Conservation (phyloP, 2,888 invertebrate species). For the Diarsia mendica region DNA sequence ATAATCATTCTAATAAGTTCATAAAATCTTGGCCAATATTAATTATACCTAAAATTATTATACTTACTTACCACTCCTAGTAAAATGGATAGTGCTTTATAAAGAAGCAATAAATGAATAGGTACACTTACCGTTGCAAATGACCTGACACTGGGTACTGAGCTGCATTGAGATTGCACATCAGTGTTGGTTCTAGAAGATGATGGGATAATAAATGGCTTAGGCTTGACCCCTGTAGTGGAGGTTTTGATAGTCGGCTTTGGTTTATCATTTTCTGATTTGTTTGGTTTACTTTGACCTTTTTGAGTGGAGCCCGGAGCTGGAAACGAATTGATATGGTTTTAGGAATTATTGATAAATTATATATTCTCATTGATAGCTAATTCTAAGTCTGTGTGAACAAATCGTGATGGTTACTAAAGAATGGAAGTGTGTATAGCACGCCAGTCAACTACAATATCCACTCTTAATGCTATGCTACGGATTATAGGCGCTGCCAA, state of each 20-base stretch:
- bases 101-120: background rate
- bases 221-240: conserved; percentile 60
- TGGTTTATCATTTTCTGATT: conserved; percentile 71
- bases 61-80: background rate
- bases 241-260: conserved; percentile 62
- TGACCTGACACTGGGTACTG: conserved; percentile 79
- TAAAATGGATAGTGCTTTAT: background rate
- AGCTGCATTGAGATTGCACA: conserved; percentile 82
- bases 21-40: background rate
- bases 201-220: conserved; percentile 57
- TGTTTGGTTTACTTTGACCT: conserved; percentile 72
- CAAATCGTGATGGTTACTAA: background rate
- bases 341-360: background rate
- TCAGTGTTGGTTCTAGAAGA: conserved; percentile 72
- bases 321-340: conserved; percentile 52
- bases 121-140: conserved; percentile 82
- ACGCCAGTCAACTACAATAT: background rate
- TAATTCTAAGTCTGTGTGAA: background rate
- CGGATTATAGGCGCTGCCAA: background rate
- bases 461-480: background rate
- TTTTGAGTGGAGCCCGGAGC: conserved; percentile 72
- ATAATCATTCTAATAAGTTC: background rate
- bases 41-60: background rate
- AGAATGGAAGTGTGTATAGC: too few species aligned
- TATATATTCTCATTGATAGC: background rate